Evolutionary conservation across 1,140 invertebrate genomes (phyloP).

Genomic region (Anagrus nilaparvatae): DNA sequence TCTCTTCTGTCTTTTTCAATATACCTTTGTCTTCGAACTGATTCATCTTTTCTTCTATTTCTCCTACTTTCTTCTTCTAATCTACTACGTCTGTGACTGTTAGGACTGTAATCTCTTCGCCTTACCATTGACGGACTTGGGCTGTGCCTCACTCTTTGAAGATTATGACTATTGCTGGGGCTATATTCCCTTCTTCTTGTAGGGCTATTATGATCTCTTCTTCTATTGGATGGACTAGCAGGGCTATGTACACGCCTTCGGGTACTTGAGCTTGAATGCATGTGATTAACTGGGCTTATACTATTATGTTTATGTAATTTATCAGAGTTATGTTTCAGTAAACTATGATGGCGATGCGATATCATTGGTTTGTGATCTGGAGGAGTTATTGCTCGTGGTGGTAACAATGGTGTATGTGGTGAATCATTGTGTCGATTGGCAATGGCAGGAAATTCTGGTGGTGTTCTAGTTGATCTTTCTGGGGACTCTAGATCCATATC

Average conservation of each 20-base stretch:
- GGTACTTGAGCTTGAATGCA: no score
- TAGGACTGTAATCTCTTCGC: constrained; percentile 36
- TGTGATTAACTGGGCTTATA: no score
- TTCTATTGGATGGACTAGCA: no score
- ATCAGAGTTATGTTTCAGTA: no score
- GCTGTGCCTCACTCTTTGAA: constrained; percentile 26
- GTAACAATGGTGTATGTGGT: constrained; percentile 47
- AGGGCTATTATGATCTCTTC: no score
- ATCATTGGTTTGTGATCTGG: constrained; percentile 23
- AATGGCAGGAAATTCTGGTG: constrained; percentile 32
- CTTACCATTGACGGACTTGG: constrained; percentile 24
- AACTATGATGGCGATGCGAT: no score
- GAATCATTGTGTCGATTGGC: constrained; percentile 36
- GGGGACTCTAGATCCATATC: constrained; percentile 37
- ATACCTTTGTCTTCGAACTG: constrained; percentile 37
- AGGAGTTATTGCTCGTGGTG: constrained; percentile 40
- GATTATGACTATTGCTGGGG: constrained; percentile 20
- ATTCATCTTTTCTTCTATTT: constrained; percentile 35
- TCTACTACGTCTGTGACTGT: constrained; percentile 22
- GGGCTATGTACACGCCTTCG: neutral
- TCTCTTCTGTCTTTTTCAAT: constrained; percentile 37
- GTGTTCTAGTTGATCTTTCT: constrained; percentile 32
- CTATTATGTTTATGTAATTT: no score
- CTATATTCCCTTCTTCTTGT: constrained; percentile 35
- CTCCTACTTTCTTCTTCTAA: constrained; percentile 30